These are phyloP conservation scores for Dromaius novaehollandiae DNA, from an alignment of 2,113 vertebrate species.

Conservation along the genomic window DNA sequence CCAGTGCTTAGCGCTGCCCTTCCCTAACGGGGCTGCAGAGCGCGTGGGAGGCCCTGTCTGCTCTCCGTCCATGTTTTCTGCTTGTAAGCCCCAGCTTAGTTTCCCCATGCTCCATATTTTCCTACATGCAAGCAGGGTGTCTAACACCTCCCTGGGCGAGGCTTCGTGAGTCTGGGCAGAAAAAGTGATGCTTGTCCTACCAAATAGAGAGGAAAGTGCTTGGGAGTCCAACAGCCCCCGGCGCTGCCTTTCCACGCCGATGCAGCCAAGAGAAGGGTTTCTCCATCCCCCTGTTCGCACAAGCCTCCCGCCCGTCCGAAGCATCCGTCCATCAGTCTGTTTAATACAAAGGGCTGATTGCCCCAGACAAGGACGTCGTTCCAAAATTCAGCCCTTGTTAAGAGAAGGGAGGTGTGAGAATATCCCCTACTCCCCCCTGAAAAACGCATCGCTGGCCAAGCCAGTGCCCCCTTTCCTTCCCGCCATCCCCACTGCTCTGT, in stretches of 20 bases:
- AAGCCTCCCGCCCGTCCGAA: neutral
- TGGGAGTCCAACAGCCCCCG: neutral
- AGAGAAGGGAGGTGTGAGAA: too few species aligned
- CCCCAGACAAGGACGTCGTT: too few species aligned
- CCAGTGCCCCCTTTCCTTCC: too few species aligned
- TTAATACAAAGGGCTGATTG: slow-evolving; percentile 20
- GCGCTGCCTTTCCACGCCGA: fast-evolving
- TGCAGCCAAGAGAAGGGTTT: neutral
- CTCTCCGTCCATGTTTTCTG: neutral
- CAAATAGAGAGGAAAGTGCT: neutral
- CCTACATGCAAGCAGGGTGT: neutral
- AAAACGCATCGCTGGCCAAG: too few species aligned
- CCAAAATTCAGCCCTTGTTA: too few species aligned
- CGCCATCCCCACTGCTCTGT: too few species aligned
- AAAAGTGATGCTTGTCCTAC: neutral
- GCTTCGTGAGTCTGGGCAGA: too few species aligned
- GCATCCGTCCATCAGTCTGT: neutral
- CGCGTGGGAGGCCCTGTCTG: neutral
- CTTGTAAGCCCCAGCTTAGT: too few species aligned
- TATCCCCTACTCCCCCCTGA: too few species aligned
- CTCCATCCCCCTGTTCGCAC: neutral
- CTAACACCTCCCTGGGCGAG: neutral
- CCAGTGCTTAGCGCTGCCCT: neutral
- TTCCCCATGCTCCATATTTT: neutral
- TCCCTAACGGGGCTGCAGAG: neutral